Evolutionary conservation across 2,797 vertebrate species (phyloP).

Genomic region (Pampus argenteus): DNA sequence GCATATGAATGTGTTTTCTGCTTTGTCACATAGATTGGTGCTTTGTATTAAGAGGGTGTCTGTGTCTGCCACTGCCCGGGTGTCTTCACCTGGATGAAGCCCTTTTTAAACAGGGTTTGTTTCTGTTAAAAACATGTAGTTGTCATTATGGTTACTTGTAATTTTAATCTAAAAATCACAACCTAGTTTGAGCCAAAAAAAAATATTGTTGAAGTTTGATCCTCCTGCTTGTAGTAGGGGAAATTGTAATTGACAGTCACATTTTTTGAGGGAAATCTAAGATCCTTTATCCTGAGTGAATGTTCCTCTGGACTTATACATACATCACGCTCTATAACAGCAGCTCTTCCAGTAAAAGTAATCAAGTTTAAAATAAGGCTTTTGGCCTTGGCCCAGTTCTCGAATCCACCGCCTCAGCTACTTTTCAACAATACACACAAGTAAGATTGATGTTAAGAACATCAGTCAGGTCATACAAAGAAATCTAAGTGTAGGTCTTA

Average conservation of each 20-base stretch:
- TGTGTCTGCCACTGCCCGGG: constrained; percentile 30
- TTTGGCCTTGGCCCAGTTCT: constrained; percentile 20
- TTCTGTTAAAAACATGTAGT: background rate
- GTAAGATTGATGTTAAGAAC: constrained; percentile 29
- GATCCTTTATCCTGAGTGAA: background rate
- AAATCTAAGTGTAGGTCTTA: constrained; percentile 22
- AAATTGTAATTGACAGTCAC: background rate
- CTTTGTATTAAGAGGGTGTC: constrained; percentile 60
- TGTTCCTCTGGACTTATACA: constrained; percentile 5
- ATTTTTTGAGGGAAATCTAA: background rate
- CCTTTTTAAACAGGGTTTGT: constrained; percentile 8
- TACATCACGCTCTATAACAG: constrained; percentile 10
- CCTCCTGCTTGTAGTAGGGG: background rate
- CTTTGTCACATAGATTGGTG: constrained; percentile 67
- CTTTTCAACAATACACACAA: constrained; percentile 14
- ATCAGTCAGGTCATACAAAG: constrained; percentile 11
- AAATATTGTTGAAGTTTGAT: background rate
- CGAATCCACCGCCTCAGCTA: constrained; percentile 24
- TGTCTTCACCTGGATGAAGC: constrained; percentile 6
- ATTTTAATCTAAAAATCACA: background rate
- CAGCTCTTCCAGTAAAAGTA: constrained; percentile 20
- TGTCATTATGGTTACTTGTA: background rate
- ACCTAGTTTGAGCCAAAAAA: background rate
- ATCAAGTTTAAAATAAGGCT: constrained; percentile 13
- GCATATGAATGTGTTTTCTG: constrained; percentile 64